Evolutionary conservation across 2,797 vertebrate genomes (phyloP), one percentile per base, ranked within the genome.

Genomic region (Numenius phaeopus): DNA sequence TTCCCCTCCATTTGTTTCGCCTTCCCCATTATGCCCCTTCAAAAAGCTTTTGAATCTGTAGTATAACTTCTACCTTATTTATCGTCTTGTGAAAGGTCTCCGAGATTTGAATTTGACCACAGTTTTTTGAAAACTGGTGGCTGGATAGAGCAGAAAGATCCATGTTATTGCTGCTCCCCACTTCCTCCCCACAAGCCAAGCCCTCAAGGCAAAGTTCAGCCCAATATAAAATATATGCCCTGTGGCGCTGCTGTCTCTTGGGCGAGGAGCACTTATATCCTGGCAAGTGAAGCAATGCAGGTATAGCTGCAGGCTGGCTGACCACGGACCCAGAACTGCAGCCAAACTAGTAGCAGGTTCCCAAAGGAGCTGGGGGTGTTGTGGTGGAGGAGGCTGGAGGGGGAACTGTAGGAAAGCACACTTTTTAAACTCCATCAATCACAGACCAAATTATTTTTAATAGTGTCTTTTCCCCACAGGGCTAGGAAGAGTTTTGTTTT

Each of bases 231-330:
- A 29, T 15, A 39, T 3, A 11, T 4, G 11, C 6, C 10, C 16
- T 22, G 29, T 2, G 5, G 14, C 64, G 49, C 39, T 32, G 47
- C 49, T 89, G 32, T 20, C 34, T 50, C 4, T n/a, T 47, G 47
- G 20, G 13, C 0, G 0, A 84, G 44, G 8, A 70, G 7, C 32
- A 42, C 18, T 42, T 47, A 3, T 1, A 10, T 21, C 40, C 59
- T 70, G 39, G 8, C 6, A 58, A 66, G 37, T 2, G 2, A 87
- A 78, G 19, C 30, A 37, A 22, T 37, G 70, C 19, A 69, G 27
- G 11, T n/a, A 20, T 6, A 62, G n/a, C 19, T 71, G 19, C 30
- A 59, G 39, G 46, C 13, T 46, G 67, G 37, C 19, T 30, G 71
- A 24, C 32, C 46, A 40, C 2, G 40, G 14, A 65, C 10, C 9